A percentile compares a stretch with the other conserved stretches of the same genome.
phyloP scores from a whole-genome alignment of 2,888 invertebrate genomes.

The Archaeoteleia sp. region DNA sequence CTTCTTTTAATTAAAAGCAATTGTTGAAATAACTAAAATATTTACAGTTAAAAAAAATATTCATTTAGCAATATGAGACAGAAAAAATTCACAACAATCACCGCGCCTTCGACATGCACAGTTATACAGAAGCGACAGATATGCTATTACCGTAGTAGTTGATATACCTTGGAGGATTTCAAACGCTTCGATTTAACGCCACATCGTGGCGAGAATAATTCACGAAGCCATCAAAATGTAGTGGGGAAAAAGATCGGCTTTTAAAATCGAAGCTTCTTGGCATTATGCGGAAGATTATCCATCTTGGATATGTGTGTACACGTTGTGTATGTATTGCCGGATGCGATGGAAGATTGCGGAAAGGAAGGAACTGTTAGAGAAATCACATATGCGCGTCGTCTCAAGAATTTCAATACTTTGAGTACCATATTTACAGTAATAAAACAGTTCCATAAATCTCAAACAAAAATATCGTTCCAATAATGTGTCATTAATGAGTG shows the following conservation, averaged over 20 bases:
- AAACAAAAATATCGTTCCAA: constrained; percentile 16
- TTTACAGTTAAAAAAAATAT: neutral
- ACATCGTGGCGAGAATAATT: constrained; percentile 56
- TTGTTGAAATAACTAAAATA: too few species aligned
- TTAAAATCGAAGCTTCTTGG: constrained; percentile 53
- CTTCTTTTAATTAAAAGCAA: too few species aligned
- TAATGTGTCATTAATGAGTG: neutral
- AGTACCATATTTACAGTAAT: constrained; percentile 9
- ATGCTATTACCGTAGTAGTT: constrained; percentile 33
- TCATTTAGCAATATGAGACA: neutral
- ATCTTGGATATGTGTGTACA: constrained; percentile 23
- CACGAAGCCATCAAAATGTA: constrained; percentile 38
- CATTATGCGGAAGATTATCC: constrained; percentile 56
- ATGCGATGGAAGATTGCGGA: constrained; percentile 26
- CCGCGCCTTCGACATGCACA: neutral
- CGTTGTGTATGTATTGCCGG: constrained; percentile 16
- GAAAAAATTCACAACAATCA: too few species aligned
- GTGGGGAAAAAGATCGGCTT: constrained; percentile 48
- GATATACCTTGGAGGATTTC: constrained; percentile 50
- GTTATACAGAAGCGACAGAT: constrained; percentile 5
- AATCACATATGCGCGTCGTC: constrained; percentile 34
- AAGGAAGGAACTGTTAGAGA: constrained; percentile 27
- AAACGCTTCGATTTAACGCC: constrained; percentile 58
- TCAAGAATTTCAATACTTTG: constrained; percentile 35
- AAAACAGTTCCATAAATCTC: constrained; percentile 19